Evolutionary conservation across 2,797 vertebrate genomes (phyloP), one percentile per base, ranked within the genome.

Genomic region (Rhincodon typus): DNA sequence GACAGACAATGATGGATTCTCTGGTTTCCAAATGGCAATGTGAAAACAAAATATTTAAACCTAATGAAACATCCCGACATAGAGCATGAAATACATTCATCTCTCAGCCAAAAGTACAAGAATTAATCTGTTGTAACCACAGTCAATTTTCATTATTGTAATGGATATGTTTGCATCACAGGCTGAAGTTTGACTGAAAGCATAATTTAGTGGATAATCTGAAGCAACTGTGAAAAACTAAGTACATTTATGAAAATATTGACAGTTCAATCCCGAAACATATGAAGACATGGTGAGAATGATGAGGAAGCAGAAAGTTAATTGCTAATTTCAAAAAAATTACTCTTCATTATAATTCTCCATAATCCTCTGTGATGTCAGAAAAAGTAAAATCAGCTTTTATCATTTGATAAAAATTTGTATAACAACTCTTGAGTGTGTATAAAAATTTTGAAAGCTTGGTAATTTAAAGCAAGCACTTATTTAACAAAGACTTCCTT

Each of bases 211-310:
- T 17, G 7, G 90, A 21, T 69, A 93, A 66, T 93, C n/a, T n/a
- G 62, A 67, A 10, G 3, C 34, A 93, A 93, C 62, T 62, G 19
- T 66, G 66, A 62, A 66, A 93, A 53, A 93, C 34, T 21, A 67
- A 42, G 23, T 93, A n/a, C 53, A 62, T 66, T 91, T 93, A 38
- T n/a, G 66, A 93, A 91, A 93, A 93, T 93, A 93, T 93, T 67
- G 25, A 93, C 62, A 13, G 25, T 93, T n/a, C 62, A 93, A 93
- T 69, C 67, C 90, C 25, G 90, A 67, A 93, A n/a, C 21, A 42
- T 93, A 42, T 38, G 19, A 84, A 23, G 90, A 93, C 21, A 38
- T 67, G 90, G 17, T 93, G 66, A 66, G 57, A 93, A 66, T 93
- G 90, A 93, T 93, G 90, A 93, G 62, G 67, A 38, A 4, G 62